These are phyloP conservation scores for Alosa sapidissima DNA, from an alignment of 2,797 vertebrate species.

Conservation along the genomic window DNA sequence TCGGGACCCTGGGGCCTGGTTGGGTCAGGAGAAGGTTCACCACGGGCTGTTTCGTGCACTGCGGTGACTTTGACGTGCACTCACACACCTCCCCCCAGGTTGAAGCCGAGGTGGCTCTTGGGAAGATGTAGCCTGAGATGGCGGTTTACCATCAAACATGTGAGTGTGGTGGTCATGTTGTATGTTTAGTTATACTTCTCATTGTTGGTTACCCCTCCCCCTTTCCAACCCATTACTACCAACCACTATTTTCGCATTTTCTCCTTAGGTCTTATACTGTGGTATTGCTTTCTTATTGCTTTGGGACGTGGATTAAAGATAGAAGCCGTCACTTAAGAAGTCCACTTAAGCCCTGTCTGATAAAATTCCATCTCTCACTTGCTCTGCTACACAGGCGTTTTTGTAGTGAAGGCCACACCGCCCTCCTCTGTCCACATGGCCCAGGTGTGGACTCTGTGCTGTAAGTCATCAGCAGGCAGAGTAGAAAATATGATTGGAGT, in stretches of 20 bases:
- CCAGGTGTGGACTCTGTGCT: background rate
- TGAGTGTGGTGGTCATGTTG: background rate
- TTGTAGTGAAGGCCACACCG: background rate
- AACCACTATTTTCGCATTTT: background rate
- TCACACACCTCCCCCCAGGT: no score
- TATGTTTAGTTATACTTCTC: background rate
- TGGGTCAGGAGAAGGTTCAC: background rate
- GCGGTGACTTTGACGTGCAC: no score
- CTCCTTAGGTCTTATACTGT: background rate
- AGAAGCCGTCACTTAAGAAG: background rate
- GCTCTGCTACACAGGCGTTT: background rate
- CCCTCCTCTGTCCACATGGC: background rate
- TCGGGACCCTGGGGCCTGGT: background rate
- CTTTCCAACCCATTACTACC: background rate
- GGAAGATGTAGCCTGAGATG: background rate
- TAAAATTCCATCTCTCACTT: background rate
- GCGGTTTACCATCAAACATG: background rate
- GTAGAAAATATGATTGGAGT: slow-evolving; percentile 5
- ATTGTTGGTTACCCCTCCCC: background rate
- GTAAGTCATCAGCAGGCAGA: background rate
- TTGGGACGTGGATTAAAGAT: slow-evolving; percentile 11
- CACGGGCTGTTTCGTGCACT: background rate
- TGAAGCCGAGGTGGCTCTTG: background rate
- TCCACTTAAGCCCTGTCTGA: background rate
- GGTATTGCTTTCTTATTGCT: background rate